Conservation (phyloP, 1,140 invertebrate species). For the Hypothenemus hampei region DNA sequence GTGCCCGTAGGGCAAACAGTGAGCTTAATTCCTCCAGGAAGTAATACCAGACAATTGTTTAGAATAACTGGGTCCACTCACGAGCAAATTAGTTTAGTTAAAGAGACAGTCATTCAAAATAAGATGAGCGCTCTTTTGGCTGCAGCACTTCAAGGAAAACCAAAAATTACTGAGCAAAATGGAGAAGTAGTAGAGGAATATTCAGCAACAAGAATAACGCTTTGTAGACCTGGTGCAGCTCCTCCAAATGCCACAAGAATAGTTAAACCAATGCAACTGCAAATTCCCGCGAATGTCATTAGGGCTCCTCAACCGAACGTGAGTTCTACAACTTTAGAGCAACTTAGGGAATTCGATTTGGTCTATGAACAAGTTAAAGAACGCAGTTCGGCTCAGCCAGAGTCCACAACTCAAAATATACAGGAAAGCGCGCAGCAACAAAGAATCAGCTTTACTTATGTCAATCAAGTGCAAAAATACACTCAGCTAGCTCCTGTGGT, state of each 20-base stretch:
- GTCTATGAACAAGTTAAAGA: constrained; percentile 75
- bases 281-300: constrained; percentile 55
- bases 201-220: constrained; percentile 23
- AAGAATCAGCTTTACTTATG: constrained; percentile 47
- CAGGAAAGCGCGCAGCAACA: constrained; percentile 31
- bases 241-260: constrained; percentile 44
- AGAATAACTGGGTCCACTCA: constrained; percentile 42
- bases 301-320: constrained; percentile 46
- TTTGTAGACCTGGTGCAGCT: constrained; percentile 16
- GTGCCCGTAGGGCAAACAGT: constrained; percentile 57
- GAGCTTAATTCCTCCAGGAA: constrained; percentile 51
- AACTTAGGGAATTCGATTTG: constrained; percentile 75
- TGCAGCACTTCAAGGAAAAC: constrained; percentile 43
- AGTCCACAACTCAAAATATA: constrained; percentile 23
- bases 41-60: constrained; percentile 40
- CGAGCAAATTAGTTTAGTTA: constrained; percentile 44
- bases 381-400: constrained; percentile 48
- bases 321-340: constrained; percentile 62
- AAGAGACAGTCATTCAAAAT: constrained; percentile 46
- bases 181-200: constrained; percentile 39
- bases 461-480: constrained; percentile 51
- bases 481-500: constrained; percentile 54
- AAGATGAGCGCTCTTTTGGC: constrained; percentile 48
- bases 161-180: constrained; percentile 30
- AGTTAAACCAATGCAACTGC: constrained; percentile 51